A percentile compares a stretch with the other conserved stretches of the same genome.
phyloP scores from a whole-genome alignment of 2,113 vertebrate genomes.

The Protobothrops mucrosquamatus region DNA sequence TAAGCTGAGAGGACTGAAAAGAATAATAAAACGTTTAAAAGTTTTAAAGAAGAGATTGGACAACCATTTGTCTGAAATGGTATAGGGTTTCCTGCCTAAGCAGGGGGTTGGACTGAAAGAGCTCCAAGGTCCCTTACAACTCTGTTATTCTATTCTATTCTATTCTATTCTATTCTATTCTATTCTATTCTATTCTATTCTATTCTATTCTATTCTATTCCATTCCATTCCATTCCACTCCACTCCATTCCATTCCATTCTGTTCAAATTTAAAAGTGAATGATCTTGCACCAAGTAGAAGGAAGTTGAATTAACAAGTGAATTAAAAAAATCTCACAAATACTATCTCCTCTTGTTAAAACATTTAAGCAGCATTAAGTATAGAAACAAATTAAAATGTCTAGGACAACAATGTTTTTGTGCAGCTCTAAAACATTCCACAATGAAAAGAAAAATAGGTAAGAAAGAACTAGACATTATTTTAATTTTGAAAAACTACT shows the following conservation, averaged over 20 bases:
- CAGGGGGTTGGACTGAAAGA: too few relatives aligned
- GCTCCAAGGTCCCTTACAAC: too few relatives aligned
- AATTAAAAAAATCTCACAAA: neutral
- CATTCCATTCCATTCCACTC: too few relatives aligned
- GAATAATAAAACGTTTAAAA: neutral
- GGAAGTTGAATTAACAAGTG: neutral
- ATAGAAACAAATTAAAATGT: neutral
- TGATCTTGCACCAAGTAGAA: neutral
- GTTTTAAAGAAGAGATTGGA: neutral
- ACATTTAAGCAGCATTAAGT: neutral
- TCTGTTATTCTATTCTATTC: too few relatives aligned
- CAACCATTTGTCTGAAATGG: too few relatives aligned
- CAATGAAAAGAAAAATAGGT: slow-evolving; percentile 1
- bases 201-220: too few relatives aligned
- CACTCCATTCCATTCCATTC: too few relatives aligned
- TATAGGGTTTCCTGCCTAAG: too few relatives aligned
- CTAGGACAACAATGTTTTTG: neutral
- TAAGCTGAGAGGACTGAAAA: neutral
- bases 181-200: too few relatives aligned
- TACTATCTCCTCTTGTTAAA: neutral
- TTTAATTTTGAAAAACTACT: slow-evolving; percentile 22
- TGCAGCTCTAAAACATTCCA: slow-evolving; percentile 22
- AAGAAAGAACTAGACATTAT: neutral
- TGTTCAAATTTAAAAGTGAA: neutral
- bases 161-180: too few relatives aligned